Conservation (phyloP, 2,888 invertebrate genomes). For the Agriopis marginaria region DNA sequence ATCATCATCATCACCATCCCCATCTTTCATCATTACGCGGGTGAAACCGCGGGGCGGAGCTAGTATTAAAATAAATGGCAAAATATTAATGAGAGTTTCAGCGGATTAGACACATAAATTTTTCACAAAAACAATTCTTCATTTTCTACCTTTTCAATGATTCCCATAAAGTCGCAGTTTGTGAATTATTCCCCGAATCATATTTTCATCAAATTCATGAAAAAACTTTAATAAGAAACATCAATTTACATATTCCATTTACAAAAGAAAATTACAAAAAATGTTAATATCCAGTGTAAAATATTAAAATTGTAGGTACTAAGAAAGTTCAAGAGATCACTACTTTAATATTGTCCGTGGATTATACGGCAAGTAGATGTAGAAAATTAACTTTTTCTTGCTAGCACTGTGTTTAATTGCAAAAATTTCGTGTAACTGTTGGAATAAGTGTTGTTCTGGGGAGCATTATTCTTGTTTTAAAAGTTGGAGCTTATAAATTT, state of each 20-base stretch:
- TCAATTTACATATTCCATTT: constrained; percentile 35
- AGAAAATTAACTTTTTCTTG: constrained; percentile 27
- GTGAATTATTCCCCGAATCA: constrained; percentile 1
- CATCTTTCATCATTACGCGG: no score
- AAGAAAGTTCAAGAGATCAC: constrained; percentile 14
- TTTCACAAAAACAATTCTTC: background rate
- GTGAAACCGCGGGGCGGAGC: no score
- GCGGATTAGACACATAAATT: background rate
- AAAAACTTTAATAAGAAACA: constrained; percentile 32
- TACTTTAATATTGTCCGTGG: constrained; percentile 15
- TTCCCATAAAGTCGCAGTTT: background rate
- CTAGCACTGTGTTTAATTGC: constrained; percentile 27
- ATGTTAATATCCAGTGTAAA: constrained; percentile 27
- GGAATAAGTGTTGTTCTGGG: constrained; percentile 30
- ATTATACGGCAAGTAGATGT: background rate
- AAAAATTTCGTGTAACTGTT: constrained; percentile 32
- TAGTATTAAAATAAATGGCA: no score
- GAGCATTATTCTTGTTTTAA: constrained; percentile 21
- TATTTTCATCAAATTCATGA: constrained; percentile 13
- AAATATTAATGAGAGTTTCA: no score
- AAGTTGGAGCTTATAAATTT: constrained; percentile 27
- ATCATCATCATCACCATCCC: no score
- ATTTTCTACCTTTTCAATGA: background rate
- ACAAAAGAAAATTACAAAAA: constrained; percentile 33
- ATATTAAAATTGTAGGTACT: constrained; percentile 17